Base-by-base conservation (phyloP, 2,113 vertebrate genomes). In the Peromyscus californicus region DNA sequence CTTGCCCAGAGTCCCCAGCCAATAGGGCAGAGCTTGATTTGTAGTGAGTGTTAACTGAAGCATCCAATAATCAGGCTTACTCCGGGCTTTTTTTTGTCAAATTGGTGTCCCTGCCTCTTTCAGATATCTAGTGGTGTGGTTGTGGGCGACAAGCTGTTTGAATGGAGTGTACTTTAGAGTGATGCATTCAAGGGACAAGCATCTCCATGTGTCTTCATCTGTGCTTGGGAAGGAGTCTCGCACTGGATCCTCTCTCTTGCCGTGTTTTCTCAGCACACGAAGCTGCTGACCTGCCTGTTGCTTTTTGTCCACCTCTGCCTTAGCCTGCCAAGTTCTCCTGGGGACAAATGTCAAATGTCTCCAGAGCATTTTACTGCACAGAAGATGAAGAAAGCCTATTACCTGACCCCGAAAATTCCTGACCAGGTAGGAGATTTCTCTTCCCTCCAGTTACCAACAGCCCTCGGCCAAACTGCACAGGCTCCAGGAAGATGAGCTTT, bases 311-410 rank as follows among this genome's bases (percentile, higher is more conserved):
- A 16, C 15, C 33, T n/a, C 26, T 83, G 1, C 29, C 26, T 65
- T 90, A 98, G 99, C 98, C 89, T 98, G 92, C 97, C 96, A 93
- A 98, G 95, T 79, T 97, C 96, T 19, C 97, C 82, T 84, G 99
- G 97, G 90, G 99, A 99, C 63, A 98, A 98, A 94, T 94, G 92
- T 79, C 99, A 89, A 93, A 76, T 98, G 89, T 12, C 95, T 42
- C 84, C 98, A 3, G 99, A 99, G 29, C 84, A 99, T 95, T 98
- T 98, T 15, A 96, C 97, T 88, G 99, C 99, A 79, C 99, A 99
- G 98, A 99, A 99, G 97, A 98, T 99, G 97, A 99, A 99, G 98
- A 99, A 98, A 86, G 99, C 99, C 5, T 99, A 99, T 98, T 99
- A 99, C 95, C 97, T 99, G 93, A 98, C 98, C 0, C 99, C 99